These are phyloP conservation scores for Pemphredon lugubris DNA, from an alignment of 2,888 invertebrate genomes.

Conservation along the genomic window DNA sequence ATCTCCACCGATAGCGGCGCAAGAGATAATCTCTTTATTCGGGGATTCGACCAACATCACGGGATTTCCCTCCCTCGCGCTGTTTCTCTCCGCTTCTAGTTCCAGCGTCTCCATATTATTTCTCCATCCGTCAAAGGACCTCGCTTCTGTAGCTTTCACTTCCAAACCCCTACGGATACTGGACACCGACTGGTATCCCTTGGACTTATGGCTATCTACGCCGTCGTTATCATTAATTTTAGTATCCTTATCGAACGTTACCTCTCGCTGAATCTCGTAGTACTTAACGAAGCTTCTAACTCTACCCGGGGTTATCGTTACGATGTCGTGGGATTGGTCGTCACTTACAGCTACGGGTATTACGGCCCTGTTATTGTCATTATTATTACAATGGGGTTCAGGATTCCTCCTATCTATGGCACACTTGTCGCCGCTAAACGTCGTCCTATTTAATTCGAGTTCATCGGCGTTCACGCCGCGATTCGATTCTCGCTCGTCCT, in stretches of 20 bases:
- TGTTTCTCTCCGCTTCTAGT: too few relatives aligned
- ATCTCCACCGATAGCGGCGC: neutral
- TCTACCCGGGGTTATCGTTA: slow-evolving; percentile 76
- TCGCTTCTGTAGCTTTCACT: slow-evolving; percentile 18
- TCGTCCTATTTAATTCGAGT: slow-evolving; percentile 28
- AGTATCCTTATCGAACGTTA: slow-evolving; percentile 66
- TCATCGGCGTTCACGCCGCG: slow-evolving; percentile 5
- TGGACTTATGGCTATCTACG: slow-evolving; percentile 48
- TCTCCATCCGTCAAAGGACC: slow-evolving; percentile 5
- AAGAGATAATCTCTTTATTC: neutral
- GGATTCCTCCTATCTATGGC: slow-evolving; percentile 74
- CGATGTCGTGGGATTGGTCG: slow-evolving; percentile 74
- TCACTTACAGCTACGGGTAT: slow-evolving; percentile 77
- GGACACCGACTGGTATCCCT: slow-evolving; percentile 31
- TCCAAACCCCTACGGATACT: slow-evolving; percentile 47
- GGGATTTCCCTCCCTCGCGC: neutral
- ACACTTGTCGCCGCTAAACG: slow-evolving; percentile 70
- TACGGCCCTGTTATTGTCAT: slow-evolving; percentile 78
- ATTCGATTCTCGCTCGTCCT: slow-evolving; percentile 12
- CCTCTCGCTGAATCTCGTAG: slow-evolving; percentile 72
- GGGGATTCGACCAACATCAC: neutral
- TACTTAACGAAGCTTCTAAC: slow-evolving; percentile 77
- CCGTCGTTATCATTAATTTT: slow-evolving; percentile 67
- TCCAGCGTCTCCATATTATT: neutral
- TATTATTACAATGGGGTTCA: slow-evolving; percentile 71